Evolutionary conservation across 2,113 vertebrate genomes (phyloP).

Genomic region (Trematomus loennbergii): DNA sequence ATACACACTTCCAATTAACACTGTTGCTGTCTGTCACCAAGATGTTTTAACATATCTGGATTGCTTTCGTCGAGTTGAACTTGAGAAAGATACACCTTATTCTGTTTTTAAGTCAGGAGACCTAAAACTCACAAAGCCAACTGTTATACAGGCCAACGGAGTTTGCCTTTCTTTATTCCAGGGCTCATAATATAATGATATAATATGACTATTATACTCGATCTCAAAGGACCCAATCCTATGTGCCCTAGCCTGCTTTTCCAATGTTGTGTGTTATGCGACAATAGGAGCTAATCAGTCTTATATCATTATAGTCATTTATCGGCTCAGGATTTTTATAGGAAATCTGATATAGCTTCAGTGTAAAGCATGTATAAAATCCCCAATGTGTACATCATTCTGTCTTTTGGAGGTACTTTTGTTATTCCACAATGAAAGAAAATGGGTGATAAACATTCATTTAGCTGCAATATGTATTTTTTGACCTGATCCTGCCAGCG

Average conservation of each 20-base stretch:
- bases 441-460: background rate
- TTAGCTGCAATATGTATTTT: background rate
- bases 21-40: constrained; percentile 10
- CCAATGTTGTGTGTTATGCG: background rate
- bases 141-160: background rate
- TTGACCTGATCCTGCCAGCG: background rate
- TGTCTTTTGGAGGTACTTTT: background rate
- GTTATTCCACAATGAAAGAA: background rate
- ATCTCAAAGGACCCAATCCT: constrained; percentile 13
- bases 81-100: background rate
- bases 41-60: background rate
- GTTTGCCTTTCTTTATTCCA: background rate
- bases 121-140: background rate
- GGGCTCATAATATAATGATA: background rate
- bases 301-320: background rate
- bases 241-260: constrained; percentile 6
- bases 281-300: background rate
- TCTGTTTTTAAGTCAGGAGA: background rate
- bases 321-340: background rate
- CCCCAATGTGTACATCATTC: background rate
- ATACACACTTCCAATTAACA: background rate
- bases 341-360: background rate
- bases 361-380: background rate
- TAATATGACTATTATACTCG: background rate
- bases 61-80: background rate